These are phyloP conservation scores for Nesometra sesokonis DNA, from an alignment of 35 echinoderm and acorn worm genomes.

Conservation along the genomic window DNA sequence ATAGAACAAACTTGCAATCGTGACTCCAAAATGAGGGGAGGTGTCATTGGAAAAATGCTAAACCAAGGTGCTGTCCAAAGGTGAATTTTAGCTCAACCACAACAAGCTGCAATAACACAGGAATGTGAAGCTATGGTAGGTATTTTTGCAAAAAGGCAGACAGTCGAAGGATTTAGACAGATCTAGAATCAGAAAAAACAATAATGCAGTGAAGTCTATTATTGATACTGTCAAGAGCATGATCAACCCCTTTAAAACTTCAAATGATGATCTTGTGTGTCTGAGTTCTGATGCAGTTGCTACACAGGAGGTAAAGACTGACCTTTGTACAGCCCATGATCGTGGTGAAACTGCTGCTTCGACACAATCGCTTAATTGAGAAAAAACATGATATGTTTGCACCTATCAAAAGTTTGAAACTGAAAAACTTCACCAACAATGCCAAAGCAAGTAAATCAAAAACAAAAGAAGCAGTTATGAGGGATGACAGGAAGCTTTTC, in stretches of 20 bases:
- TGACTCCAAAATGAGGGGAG: constrained; percentile 27
- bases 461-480: constrained; percentile 1
- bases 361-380: not conserved
- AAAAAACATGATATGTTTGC: constrained; percentile 3
- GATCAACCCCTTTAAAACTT: constrained; percentile 32
- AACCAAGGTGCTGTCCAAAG: constrained; percentile 22
- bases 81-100: constrained; percentile 18
- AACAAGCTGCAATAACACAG: not conserved
- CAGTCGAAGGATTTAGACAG: constrained; percentile 6
- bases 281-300: constrained; percentile 20
- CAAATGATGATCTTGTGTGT: constrained; percentile 8
- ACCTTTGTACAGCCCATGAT: not conserved
- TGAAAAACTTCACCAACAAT: constrained; percentile 32
- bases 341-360: constrained; percentile 4
- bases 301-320: not conserved
- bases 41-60: not conserved
- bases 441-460: not conserved
- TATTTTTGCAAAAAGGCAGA: no score
- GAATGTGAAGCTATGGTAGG: not conserved
- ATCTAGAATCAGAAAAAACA: constrained; percentile 3
- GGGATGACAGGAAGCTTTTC: constrained; percentile 15
- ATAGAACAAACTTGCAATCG: constrained; percentile 46
- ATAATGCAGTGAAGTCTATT: not conserved
- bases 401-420: constrained; percentile 12
- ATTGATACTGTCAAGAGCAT: constrained; percentile 10